Conservation (phyloP, 2,797 vertebrate genomes). For the Lepus oiostolus region DNA sequence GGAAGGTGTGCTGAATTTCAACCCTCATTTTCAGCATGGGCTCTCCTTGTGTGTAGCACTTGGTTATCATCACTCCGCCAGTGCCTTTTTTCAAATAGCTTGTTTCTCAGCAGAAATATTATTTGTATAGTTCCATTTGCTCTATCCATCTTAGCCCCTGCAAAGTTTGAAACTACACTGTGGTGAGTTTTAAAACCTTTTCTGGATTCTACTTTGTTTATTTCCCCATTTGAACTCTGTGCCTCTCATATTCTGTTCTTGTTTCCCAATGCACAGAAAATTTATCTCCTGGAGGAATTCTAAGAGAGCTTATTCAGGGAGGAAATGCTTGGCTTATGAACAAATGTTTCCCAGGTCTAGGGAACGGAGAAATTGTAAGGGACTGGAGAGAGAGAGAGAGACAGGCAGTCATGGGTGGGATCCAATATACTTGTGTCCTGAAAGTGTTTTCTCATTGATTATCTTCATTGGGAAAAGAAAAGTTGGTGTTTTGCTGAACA, state of each 20-base stretch:
- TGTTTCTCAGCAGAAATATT: not conserved
- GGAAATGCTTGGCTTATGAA: not conserved
- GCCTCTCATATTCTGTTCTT: not conserved
- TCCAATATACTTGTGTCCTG: not conserved
- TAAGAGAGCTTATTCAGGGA: not conserved
- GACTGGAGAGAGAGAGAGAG: not conserved
- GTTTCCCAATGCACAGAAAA: not conserved
- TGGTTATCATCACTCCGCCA: not conserved
- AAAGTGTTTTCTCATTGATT: conserved; percentile 31
- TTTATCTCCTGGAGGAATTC: not conserved
- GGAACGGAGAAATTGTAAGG: not conserved
- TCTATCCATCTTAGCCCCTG: not conserved
- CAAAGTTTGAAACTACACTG: not conserved
- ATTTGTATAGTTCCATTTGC: not conserved
- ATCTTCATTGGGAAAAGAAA: conserved; percentile 24
- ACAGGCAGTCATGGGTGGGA: not conserved
- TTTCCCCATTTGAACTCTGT: conserved; percentile 36
- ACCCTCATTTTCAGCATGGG: not conserved
- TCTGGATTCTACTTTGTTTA: conserved; percentile 11
- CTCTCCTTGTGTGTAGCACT: not conserved
- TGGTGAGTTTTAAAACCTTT: conserved; percentile 14
- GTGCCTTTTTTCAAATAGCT: not conserved
- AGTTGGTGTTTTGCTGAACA: conserved; percentile 42
- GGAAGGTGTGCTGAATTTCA: not conserved
- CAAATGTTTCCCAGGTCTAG: not conserved